A percentile compares a stretch with the other conserved stretches of the same genome.
phyloP scores from a whole-genome alignment of 2,888 invertebrate species.

The Campopleginae sp. region DNA sequence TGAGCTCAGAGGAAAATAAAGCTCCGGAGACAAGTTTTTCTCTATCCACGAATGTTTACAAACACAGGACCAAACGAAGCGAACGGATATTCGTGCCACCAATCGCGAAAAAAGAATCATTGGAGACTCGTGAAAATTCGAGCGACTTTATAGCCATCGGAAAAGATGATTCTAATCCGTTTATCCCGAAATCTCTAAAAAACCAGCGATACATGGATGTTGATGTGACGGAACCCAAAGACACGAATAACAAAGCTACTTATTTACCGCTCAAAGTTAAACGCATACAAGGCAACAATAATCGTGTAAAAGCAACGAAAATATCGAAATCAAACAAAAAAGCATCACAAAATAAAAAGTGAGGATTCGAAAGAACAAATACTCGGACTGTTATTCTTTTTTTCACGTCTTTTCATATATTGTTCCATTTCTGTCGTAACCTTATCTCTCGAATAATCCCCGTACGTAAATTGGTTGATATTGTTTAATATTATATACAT shows the following conservation, averaged over 20 bases:
- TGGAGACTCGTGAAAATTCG: slow-evolving; percentile 36
- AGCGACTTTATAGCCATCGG: slow-evolving; percentile 76
- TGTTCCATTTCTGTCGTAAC: slow-evolving; percentile 46
- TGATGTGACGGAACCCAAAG: slow-evolving; percentile 39
- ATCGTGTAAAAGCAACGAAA: slow-evolving; percentile 79
- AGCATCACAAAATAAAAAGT: slow-evolving; percentile 67
- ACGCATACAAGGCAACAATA: slow-evolving; percentile 77
- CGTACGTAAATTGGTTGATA: slow-evolving; percentile 36
- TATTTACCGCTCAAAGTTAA: slow-evolving; percentile 81
- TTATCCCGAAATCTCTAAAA: slow-evolving; percentile 41
- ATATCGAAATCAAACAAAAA: slow-evolving; percentile 71
- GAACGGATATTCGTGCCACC: slow-evolving; percentile 79
- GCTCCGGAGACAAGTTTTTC: slow-evolving; percentile 38
- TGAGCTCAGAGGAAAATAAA: slow-evolving; percentile 37
- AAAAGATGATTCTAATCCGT: slow-evolving; percentile 64
- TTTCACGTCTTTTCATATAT: slow-evolving; percentile 25
- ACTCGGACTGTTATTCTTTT: not conserved
- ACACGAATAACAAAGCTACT: slow-evolving; percentile 40
- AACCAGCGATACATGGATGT: slow-evolving; percentile 68
- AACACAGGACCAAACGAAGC: slow-evolving; percentile 76
- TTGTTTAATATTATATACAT: slow-evolving; percentile 57
- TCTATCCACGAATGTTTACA: slow-evolving; percentile 76
- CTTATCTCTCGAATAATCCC: slow-evolving; percentile 39
- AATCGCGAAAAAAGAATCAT: slow-evolving; percentile 17
- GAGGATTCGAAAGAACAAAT: slow-evolving; percentile 1